Base-by-base conservation (phyloP, 1,140 invertebrate species). In the Orussus abietinus region DNA sequence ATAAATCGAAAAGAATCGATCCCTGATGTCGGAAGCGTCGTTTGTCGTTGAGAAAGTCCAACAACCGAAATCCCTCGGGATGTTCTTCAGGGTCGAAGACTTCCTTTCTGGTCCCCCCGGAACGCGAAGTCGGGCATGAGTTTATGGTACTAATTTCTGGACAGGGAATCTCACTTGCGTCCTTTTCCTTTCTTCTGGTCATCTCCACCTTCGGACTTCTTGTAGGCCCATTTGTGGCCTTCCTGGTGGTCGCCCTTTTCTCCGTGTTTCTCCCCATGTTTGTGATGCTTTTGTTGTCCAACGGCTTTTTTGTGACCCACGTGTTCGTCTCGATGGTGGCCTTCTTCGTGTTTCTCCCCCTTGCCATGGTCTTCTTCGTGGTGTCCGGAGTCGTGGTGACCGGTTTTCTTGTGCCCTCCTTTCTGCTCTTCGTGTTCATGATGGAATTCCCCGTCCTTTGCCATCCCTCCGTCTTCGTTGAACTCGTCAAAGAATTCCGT, bases 191-290 rank as follows among this genome's bases (percentile, higher is more conserved):
- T 12, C 25, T 28, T 3, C 25, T 3, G n/a, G n/a, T 35, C 38
- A 9, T 55, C 44, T 6, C 54, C 58, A 5, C 40, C 45, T 18
- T 72, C 61, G 5, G 72, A 72, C 36, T 76, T 72, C 26, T 76
- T 73, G 56, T 69, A 75, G 6, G 61, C 53, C 78, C 78, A 82
- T 44, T 79, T 78, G 49, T 80, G 81, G 5, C 77, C 79, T 4
- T 65, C 52, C 1, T 72, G 62, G n/a, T 76, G 62, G 0, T 62
- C 75, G 2, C 63, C 66, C 30, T 79, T 74, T 6, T 77, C 60
- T 10, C 64, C 70, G 30, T 77, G 59, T 37, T 71, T 69, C 1
- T 57, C 48, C 2, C 65, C 52, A 21, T 79, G 71, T n/a, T 69
- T 58, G 13, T 75, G 66, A 53, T 81, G 76, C 18, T 57, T 45